Base-by-base conservation (phyloP, 2,797 vertebrate species). In the Lacerta agilis region DNA sequence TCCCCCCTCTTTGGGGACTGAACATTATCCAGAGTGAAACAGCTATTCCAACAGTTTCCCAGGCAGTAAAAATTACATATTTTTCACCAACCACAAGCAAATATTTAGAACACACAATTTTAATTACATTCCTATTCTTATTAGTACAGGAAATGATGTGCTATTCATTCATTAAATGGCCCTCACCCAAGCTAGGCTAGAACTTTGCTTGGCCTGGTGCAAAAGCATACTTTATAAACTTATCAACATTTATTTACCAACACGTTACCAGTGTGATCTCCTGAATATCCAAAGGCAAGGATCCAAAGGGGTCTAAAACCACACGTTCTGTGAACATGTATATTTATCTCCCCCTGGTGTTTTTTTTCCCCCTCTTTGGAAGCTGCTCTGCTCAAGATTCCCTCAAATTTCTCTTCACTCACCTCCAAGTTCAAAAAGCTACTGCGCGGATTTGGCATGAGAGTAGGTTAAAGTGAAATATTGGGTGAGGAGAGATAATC, bases 121-220 rank as follows among this genome's bases (percentile, higher is more conserved):
- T 88, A 89, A 89, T 89, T 85, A 67, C 69, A 80, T 81, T 89
- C 83, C 64, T 85, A 81, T 49, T 49, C 75, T 79, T 73, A 75
- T 89, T 89, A 75, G 77, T 38, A 80, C 83, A 85, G 87, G 78
- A 67, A 89, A 85, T 36, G 38, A 58, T 55, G 75, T 76, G 69
- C 75, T 75, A 76, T 75, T 89, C 71, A 81, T 85, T 85, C 79
- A 55, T 83, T 84, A 64, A 61, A 72, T 79, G n/a, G 49, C 4
- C 49, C 49, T 20, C 61, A 43, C 29, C 18, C 45, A 45, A 43
- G 55, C 66, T 71, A 64, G n/a, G 23, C 15, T 8, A 83, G 36
- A 79, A 61, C 75, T 79, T 49, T 61, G 41, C 69, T 88, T 71
- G 15, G 33, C 45, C 71, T 64, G 58, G 29, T 78, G 45, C 45